Base-by-base conservation (phyloP, 2,797 vertebrate species). In the Tenualosa ilisha region DNA sequence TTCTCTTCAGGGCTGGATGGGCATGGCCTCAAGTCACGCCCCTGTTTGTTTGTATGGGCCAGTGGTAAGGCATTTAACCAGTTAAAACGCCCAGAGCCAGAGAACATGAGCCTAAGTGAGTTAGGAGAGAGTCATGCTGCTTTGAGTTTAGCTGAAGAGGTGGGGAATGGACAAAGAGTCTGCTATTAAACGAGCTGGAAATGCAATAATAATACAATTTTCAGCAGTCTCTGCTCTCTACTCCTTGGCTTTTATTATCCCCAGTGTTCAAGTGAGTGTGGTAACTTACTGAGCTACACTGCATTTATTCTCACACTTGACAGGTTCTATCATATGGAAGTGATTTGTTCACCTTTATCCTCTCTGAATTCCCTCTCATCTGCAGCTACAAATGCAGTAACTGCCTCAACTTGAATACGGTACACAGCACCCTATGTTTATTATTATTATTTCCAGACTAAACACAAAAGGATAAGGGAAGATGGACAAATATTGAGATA, bases 81-180 rank as follows among this genome's bases (percentile, higher is more conserved):
- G 37, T 87, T 84, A 83, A 85, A 87, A 24, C 46, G 50, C 2
- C 51, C 53, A 81, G 54, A 83, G 56, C 86, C 24, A 43, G 81
- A 82, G 65, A 87, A 88, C 82, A 86, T 86, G 24, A 63, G 65
- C 13, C 82, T 79, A 91, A 86, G 79, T 72, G 85, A 85, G 72
- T 81, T 88, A 86, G 37, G 61, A 53, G 51, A 13, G 26, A 85
- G 53, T 85, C 26, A 85, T 15, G 50, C 51, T 85, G 4, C 75
- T 75, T 79, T 51, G 56, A 81, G 59, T 83, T 72, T 50, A 59
- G 2, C 37, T 40, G 15, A 12, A n/a, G 81, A 50, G 24, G 79
- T 12, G 50, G 51, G 7, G 81, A 61, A 20, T 43, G 7, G 68
- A 61, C 24, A 85, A 49, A 79, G n/a, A 63, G 4, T 24, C 22